Base-by-base conservation (phyloP, 1,140 invertebrate species). In the Drosophila willistoni region DNA sequence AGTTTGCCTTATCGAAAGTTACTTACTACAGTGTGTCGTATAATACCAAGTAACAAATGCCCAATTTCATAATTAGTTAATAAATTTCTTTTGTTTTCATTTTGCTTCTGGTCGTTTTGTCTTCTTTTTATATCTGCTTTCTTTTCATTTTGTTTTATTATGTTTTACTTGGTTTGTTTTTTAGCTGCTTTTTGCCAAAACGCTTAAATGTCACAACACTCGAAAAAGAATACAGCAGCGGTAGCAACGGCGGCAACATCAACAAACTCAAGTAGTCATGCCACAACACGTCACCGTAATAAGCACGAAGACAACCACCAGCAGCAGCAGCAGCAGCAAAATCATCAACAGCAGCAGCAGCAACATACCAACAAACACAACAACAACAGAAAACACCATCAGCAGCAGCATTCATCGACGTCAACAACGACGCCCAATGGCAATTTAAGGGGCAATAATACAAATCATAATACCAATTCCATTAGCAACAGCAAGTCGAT, bases 121-220 rank as follows among this genome's bases (percentile, higher is more conserved):
- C 10, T 47, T 55, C 22, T 13, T 25, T 67, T 10, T 29, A 9
- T 17, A 25, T 62, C 29, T 29, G 29, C 34, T 29, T 39, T 44
- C n/a, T 29, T 44, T n/a, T 34, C 17, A n/a, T 55, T 42, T 64
- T 19, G 33, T 13, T n/a, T n/a, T n/a, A 13, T 59, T 34, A 17
- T 22, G 47, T 33, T 19, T 25, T 19, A 29, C 47, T 17, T 9
- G 36, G 72, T 36, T 19, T 4, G 25, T 67, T 62, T 55, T 66
- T 64, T 22, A 56, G 65, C 76, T 57, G 61, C 65, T 64, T 71
- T 14, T 59, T 59, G 63, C 25, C 22, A 66, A 71, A 63, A 22
- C 69, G 73, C 44, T 79, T 89, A 90, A 91, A 91, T 91, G 90
- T 91, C 90, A 82, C 90, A 90, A 84, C 74, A 91, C 69, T 78